These are phyloP conservation scores for Muscidifurax raptorellus DNA, from an alignment of 1,140 invertebrate species.

Conservation along the genomic window DNA sequence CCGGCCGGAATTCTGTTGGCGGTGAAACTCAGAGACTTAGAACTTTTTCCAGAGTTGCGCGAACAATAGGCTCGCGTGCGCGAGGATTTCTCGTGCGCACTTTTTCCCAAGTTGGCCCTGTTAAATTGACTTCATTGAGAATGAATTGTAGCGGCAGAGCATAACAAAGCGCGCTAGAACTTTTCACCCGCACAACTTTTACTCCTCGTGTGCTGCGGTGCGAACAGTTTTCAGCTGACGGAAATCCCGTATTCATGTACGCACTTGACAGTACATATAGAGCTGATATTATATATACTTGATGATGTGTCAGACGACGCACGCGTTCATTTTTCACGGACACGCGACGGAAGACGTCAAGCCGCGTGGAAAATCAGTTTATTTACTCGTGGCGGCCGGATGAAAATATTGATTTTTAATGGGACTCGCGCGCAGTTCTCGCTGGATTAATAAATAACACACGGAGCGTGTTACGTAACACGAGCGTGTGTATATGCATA, in stretches of 20 bases:
- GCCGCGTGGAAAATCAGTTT: not conserved
- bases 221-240: not conserved
- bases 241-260: not conserved
- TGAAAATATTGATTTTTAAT: slow-evolving; percentile 3
- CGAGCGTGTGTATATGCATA: not conserved
- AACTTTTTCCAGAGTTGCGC: not conserved
- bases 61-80: not conserved
- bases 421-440: not conserved
- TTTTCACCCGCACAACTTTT: not conserved
- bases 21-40: not conserved
- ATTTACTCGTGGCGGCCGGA: not conserved
- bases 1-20: not conserved
- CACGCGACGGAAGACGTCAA: not conserved
- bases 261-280: no score
- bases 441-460: not conserved
- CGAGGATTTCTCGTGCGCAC: not conserved
- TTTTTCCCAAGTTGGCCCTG: not conserved
- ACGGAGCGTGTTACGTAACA: not conserved
- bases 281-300: not conserved
- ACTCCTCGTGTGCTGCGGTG: no score
- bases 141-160: not conserved
- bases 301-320: no score
- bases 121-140: not conserved
- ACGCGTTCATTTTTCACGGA: not conserved
- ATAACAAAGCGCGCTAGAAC: not conserved